Percentiles rank a stretch among this genome's conserved stretches.
phyloP scores from a whole-genome alignment of 2,888 invertebrate species.

The Pardosa pseudoannulata region DNA sequence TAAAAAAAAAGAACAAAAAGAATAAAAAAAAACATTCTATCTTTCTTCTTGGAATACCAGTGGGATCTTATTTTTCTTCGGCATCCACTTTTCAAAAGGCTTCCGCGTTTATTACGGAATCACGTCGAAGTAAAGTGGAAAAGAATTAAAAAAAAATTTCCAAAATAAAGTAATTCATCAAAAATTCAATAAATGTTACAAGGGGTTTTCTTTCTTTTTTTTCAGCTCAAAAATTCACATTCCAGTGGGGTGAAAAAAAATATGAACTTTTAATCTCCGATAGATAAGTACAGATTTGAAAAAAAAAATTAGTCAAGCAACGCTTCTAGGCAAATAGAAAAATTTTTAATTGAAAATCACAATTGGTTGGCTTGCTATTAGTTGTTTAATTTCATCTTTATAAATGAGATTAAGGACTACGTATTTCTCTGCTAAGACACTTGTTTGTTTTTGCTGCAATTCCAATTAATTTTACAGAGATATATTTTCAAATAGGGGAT shows the following conservation, averaged over 20 bases:
- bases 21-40: no score
- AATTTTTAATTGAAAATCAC: slow-evolving; percentile 62
- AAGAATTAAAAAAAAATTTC: slow-evolving; percentile 11
- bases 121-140: no score
- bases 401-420: slow-evolving; percentile 63
- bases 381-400: slow-evolving; percentile 56
- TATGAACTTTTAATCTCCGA: slow-evolving; percentile 49
- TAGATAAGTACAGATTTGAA: slow-evolving; percentile 8
- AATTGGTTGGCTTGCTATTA: slow-evolving; percentile 25
- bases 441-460: slow-evolving; percentile 52
- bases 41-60: no score
- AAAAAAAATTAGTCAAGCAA: slow-evolving; percentile 19
- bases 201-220: no score
- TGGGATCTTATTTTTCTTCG: no score
- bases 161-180: slow-evolving; percentile 19
- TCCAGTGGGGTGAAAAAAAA: no score
- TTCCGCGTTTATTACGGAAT: no score
- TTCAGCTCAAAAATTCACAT: no score
- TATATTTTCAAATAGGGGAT: slow-evolving; percentile 36
- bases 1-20: no score
- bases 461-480: slow-evolving; percentile 59
- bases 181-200: slow-evolving; percentile 59
- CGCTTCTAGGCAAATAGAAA: slow-evolving; percentile 25
- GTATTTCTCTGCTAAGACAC: slow-evolving; percentile 7
- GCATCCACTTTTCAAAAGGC: no score